Evolutionary conservation across 2,888 invertebrate species (phyloP), one percentile per base, ranked within the genome.

Genomic region (Sipha maydis): DNA sequence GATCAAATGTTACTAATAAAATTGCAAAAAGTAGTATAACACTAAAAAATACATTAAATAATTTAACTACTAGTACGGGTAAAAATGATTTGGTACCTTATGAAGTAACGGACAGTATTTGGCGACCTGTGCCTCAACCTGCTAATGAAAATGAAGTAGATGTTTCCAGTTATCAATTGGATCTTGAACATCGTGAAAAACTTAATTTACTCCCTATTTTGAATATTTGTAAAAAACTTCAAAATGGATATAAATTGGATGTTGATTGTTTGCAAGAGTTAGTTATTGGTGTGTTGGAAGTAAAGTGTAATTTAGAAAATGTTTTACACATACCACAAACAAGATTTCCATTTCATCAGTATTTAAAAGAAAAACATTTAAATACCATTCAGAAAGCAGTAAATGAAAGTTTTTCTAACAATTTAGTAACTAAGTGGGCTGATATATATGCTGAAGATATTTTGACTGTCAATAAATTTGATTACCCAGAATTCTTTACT

Each of bases 11-110:
- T n/a, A 92, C 93, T 0, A 93, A 92, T 89, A 94, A 93, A 91
- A 91, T 94, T 11, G 93, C 91, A 90, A 92, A 92, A 14, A 93
- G 94, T 90, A 94, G 93, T 90, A 93, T 93, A 90, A 92, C 92
- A 56, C 91, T 94, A 54, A 93, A 92, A 91, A 93, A 94, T 90
- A 94, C 88, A 31, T 9, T 88, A 61, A 88, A 88, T 67, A 82
- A 75, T 80, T 67, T 88, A 34, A 75, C 79, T 73, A 25, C 56
- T 19, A 80, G 25, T 48, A 61, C 73, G 41, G 28, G 56, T 61
- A 88, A 75, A 88, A 82, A 75, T 82, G 67, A 88, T 67, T 82
- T 88, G 4, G 41, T 88, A n/a, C 88, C 88, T n/a, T 88, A 82
- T 75, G 82, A 88, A 48, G 11, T 80, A n/a, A 41, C 38, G 61